Evolutionary conservation across 2,797 vertebrate genomes (phyloP).

Genomic region (Alauda arvensis): DNA sequence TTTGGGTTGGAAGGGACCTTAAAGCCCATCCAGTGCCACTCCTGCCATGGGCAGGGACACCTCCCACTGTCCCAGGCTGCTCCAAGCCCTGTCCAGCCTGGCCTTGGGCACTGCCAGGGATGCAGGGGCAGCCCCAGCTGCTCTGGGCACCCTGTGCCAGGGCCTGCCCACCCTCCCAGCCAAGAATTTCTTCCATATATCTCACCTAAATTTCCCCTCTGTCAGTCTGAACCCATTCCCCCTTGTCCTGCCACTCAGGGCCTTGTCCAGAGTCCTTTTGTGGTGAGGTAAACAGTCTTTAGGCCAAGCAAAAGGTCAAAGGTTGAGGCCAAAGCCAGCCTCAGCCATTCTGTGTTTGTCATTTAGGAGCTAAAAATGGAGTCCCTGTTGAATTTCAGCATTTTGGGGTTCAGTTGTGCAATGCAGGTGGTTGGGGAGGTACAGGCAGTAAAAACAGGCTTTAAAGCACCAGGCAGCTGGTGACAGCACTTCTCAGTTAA

Average conservation of each 20-base stretch:
- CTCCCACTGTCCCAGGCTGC: not conserved
- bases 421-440: not conserved
- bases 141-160: not conserved
- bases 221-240: not conserved
- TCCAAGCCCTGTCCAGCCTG: not conserved
- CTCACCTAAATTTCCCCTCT: not conserved
- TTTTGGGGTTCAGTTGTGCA: not conserved
- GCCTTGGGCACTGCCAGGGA: not conserved
- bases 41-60: not conserved
- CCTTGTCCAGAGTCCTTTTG: not conserved
- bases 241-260: not conserved
- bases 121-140: not conserved
- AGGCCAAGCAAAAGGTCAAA: not conserved
- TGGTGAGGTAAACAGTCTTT: not conserved
- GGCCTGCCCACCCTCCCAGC: accelerated
- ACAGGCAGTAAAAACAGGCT: not conserved
- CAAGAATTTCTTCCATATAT: not conserved
- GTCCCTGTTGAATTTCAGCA: not conserved
- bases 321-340: not conserved
- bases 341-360: accelerated
- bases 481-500: not conserved
- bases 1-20: not conserved
- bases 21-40: accelerated
- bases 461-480: not conserved
- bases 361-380: not conserved